phyloP scores from a whole-genome alignment of 2,797 vertebrate genomes.

The Phataginus tricuspis region DNA sequence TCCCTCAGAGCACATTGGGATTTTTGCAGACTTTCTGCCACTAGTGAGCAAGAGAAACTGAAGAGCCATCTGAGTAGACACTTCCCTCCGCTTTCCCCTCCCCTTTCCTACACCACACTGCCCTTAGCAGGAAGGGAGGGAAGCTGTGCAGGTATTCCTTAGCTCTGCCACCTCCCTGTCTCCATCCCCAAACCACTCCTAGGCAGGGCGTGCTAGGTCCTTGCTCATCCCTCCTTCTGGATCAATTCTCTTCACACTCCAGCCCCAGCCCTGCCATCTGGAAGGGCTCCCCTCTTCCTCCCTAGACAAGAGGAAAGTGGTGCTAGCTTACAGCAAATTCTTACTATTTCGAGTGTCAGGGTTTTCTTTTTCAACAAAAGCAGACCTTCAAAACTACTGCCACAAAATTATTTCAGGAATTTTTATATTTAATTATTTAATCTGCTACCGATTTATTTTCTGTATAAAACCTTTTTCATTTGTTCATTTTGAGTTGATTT shows the following conservation, averaged over 20 bases:
- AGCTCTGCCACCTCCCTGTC: not conserved
- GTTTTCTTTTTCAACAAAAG: not conserved
- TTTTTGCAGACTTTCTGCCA: not conserved
- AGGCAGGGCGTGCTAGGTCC: accelerated
- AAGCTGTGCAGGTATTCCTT: not conserved
- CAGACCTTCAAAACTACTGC: not conserved
- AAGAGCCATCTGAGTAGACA: not conserved
- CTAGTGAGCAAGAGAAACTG: not conserved
- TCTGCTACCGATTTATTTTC: not conserved
- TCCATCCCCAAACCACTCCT: not conserved
- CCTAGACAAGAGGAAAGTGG: not conserved
- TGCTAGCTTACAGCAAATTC: not conserved
- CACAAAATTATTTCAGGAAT: not conserved
- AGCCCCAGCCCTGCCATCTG: not conserved
- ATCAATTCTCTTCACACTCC: not conserved
- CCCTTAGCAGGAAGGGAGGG: not conserved
- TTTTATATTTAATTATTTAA: not conserved
- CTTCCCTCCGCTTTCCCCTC: not conserved
- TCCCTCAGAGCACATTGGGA: not conserved
- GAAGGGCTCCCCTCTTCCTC: not conserved
- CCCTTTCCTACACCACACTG: not conserved
- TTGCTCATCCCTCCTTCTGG: not conserved
- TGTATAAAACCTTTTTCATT: too few relatives aligned
- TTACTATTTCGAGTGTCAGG: not conserved
- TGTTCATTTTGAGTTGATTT: too few relatives aligned